phyloP scores from a whole-genome alignment of 2,888 invertebrate genomes.

The Exocentrus adspersus region DNA sequence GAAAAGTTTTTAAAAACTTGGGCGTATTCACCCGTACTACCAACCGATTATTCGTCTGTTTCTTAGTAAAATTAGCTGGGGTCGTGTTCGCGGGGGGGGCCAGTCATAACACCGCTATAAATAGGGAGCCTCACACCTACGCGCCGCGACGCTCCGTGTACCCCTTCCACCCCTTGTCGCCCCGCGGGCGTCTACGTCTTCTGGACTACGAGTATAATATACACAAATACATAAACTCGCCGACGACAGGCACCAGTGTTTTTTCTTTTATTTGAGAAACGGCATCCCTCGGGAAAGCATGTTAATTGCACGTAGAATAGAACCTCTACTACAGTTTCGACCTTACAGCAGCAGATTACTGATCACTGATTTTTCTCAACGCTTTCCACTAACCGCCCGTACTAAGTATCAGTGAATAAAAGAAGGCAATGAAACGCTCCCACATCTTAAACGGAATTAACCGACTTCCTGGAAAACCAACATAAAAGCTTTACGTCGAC shows the following conservation, averaged over 20 bases:
- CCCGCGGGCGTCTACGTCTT: constrained; percentile 26
- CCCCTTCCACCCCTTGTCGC: constrained; percentile 19
- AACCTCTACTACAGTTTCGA: no score
- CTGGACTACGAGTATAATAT: constrained; percentile 17
- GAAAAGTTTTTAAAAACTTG: no score
- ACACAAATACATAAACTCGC: not conserved
- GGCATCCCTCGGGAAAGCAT: not conserved
- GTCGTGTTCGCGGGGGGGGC: constrained; percentile 55
- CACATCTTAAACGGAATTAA: constrained; percentile 6
- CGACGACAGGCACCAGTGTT: constrained; percentile 16
- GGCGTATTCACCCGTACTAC: not conserved
- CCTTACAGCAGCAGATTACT: no score
- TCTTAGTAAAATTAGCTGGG: constrained; percentile 30
- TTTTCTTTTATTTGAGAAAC: constrained; percentile 10
- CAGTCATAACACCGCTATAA: constrained; percentile 60
- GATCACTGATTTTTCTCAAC: no score
- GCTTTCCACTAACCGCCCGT: not conserved
- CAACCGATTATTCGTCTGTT: not conserved
- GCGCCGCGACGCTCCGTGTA: constrained; percentile 42
- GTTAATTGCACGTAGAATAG: no score
- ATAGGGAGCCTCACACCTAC: constrained; percentile 49
- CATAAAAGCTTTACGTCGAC: constrained; percentile 11
- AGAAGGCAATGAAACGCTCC: constrained; percentile 10
- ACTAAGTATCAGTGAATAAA: not conserved
- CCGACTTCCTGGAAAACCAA: constrained; percentile 13